These are phyloP conservation scores for Spodoptera frugiperda DNA, from an alignment of 1,140 invertebrate genomes.

Conservation along the genomic window DNA sequence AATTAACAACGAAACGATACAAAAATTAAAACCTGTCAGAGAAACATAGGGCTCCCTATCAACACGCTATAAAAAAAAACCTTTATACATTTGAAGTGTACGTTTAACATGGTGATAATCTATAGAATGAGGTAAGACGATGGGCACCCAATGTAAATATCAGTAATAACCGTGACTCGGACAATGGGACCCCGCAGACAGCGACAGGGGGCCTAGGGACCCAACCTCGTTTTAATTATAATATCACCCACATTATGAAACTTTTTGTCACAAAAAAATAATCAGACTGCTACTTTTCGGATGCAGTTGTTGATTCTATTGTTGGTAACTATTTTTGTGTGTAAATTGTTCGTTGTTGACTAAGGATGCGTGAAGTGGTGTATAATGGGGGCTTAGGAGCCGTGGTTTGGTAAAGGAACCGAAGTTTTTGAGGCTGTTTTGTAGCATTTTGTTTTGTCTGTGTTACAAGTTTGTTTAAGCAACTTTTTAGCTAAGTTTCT, in stretches of 20 bases:
- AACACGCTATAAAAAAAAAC: conserved; percentile 42
- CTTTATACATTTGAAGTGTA: conserved; percentile 28
- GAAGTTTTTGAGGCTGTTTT: conserved; percentile 6
- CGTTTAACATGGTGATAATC: conserved; percentile 43
- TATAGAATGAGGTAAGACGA: conserved; percentile 55
- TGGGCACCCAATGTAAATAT: conserved; percentile 81
- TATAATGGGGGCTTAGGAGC: conserved; percentile 22
- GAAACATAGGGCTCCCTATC: conserved; percentile 35
- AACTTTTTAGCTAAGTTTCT: no score
- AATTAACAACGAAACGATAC: conserved; percentile 6
- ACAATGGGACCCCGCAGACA: conserved; percentile 77
- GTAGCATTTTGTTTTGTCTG: no score
- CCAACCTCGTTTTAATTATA: conserved; percentile 82
- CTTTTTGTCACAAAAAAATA: conserved; percentile 71
- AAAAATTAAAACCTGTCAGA: conserved; percentile 43
- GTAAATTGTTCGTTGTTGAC: conserved; percentile 27
- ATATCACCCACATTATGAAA: conserved; percentile 83
- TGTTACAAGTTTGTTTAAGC: no score
- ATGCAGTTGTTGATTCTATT: conserved; percentile 42
- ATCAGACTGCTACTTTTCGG: conserved; percentile 70
- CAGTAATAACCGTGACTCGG: conserved; percentile 74
- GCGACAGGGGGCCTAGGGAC: conserved; percentile 69
- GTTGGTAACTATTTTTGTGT: conserved; percentile 44
- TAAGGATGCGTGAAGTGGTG: conserved; percentile 37
- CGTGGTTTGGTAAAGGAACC: conserved; percentile 24